These are phyloP conservation scores for Deroplatys truncata DNA, from an alignment of 2,888 invertebrate species.

Conservation along the genomic window DNA sequence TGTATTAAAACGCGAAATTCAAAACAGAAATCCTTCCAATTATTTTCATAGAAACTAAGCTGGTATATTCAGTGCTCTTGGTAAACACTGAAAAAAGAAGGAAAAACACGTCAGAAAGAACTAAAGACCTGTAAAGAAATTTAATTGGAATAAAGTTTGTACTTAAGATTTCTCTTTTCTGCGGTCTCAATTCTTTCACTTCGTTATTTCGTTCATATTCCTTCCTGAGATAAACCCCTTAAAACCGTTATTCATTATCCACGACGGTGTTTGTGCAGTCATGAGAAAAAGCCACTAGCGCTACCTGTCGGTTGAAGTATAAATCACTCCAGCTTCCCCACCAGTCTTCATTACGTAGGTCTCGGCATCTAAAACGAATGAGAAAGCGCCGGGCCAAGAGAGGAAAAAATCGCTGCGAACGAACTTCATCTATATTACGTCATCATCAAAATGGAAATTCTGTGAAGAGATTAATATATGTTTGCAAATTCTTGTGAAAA, in stretches of 20 bases:
- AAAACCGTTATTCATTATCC: neutral
- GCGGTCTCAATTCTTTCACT: neutral
- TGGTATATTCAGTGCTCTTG: neutral
- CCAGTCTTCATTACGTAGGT: neutral
- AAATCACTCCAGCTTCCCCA: neutral
- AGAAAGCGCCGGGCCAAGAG: neutral
- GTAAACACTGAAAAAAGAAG: neutral
- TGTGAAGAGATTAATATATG: neutral
- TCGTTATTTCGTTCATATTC: neutral
- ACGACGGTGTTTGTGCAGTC: neutral
- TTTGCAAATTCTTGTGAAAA: neutral
- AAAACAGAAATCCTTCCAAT: too few species aligned
- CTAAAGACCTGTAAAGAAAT: neutral
- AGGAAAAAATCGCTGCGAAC: neutral
- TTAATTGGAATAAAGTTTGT: neutral
- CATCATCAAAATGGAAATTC: neutral
- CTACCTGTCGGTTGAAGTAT: neutral
- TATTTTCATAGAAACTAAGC: too few species aligned
- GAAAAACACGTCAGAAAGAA: too few species aligned
- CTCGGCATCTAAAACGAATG: neutral
- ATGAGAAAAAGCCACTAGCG: neutral
- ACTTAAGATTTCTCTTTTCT: neutral
- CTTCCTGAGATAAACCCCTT: neutral
- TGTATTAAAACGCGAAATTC: too few species aligned
- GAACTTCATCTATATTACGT: neutral